Evolutionary conservation across 2,888 invertebrate genomes (phyloP).

Genomic region (Ashinkailepas kermadecensis): DNA sequence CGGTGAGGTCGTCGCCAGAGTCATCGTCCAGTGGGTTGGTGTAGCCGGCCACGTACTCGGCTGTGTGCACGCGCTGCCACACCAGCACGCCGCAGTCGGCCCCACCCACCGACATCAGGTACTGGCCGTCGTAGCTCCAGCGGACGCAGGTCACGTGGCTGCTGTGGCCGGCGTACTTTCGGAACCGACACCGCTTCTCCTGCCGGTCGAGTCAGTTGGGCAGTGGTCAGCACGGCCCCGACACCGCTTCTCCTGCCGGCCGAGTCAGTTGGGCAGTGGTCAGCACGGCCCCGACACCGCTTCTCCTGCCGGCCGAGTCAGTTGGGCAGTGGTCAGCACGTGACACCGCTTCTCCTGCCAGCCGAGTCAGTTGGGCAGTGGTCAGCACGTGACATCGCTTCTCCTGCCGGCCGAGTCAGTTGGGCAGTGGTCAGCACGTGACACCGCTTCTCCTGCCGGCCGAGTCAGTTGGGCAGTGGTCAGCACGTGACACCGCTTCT

Average conservation of each 20-base stretch:
- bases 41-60: background rate
- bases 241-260: background rate
- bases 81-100: conserved; percentile 44
- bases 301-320: background rate
- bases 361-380: too few relatives aligned
- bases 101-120: conserved; percentile 43
- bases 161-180: conserved; percentile 39
- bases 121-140: conserved; percentile 35
- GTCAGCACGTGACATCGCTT: too few relatives aligned
- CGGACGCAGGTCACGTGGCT: conserved; percentile 34
- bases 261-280: background rate
- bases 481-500: too few relatives aligned
- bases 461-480: too few relatives aligned
- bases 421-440: too few relatives aligned
- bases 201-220: conserved; percentile 31
- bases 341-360: too few relatives aligned
- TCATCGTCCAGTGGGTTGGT: background rate
- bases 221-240: background rate
- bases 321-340: too few relatives aligned
- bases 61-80: conserved; percentile 37
- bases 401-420: too few relatives aligned
- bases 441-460: too few relatives aligned
- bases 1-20: conserved; percentile 4
- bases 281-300: background rate
- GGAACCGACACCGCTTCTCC: conserved; percentile 43